Evolutionary conservation across 2,113 vertebrate species (phyloP).

Genomic region (Arizona elegans): DNA sequence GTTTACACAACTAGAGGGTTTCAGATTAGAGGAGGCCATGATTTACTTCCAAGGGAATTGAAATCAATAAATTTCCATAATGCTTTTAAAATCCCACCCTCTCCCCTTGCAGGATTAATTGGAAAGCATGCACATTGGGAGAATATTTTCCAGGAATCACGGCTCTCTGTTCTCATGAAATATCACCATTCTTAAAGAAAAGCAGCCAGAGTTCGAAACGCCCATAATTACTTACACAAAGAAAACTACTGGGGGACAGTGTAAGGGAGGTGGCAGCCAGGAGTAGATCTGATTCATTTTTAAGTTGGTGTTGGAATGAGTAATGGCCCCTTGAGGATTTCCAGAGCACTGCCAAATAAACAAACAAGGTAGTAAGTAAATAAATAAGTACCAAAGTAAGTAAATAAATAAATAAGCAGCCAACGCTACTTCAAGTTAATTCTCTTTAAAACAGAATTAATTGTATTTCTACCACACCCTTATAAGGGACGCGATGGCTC

Average conservation of each 20-base stretch:
- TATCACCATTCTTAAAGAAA: not conserved
- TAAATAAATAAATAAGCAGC: not conserved
- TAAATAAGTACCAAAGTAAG: not conserved
- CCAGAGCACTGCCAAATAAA: slow-evolving; percentile 46
- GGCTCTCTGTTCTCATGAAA: too few species aligned
- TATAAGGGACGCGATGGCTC: too few species aligned
- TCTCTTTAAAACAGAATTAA: not conserved
- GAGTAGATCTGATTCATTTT: slow-evolving; percentile 45
- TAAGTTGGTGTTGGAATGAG: slow-evolving; percentile 49
- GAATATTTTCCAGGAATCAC: not conserved
- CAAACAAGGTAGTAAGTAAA: not conserved
- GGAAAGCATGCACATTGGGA: not conserved
- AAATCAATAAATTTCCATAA: not conserved
- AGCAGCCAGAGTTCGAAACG: not conserved
- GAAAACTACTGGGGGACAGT: not conserved
- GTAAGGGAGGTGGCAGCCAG: slow-evolving; percentile 44
- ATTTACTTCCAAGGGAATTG: not conserved
- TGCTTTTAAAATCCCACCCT: not conserved
- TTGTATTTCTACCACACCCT: not conserved
- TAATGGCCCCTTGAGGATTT: slow-evolving; percentile 45
- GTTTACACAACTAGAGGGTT: not conserved
- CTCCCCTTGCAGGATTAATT: not conserved
- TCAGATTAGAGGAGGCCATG: not conserved
- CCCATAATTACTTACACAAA: slow-evolving; percentile 45
- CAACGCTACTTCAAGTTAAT: not conserved